Evolutionary conservation across 2,797 vertebrate genomes (phyloP).

Genomic region (Pantherophis vulpinus): DNA sequence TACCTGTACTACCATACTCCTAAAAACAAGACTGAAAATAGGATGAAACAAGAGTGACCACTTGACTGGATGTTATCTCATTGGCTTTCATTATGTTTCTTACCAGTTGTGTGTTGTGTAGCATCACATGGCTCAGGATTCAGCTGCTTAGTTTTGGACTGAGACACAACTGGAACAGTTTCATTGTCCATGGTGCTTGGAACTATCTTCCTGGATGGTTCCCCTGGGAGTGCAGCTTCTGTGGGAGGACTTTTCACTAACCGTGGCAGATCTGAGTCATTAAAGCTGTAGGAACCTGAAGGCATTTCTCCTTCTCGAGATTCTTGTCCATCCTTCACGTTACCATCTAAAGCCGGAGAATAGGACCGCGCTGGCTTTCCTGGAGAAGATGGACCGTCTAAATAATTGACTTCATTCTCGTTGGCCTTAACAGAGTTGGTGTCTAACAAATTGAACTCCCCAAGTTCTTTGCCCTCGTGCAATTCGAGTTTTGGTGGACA

Average conservation of each 20-base stretch:
- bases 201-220: conserved; percentile 35
- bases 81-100: conserved; percentile 48
- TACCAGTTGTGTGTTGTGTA: conserved; percentile 69
- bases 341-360: conserved; percentile 40
- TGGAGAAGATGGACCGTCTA: conserved; percentile 26
- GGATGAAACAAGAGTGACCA: neutral
- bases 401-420: conserved; percentile 4
- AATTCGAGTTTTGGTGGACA: conserved; percentile 51
- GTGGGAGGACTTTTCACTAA: conserved; percentile 21
- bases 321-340: conserved; percentile 3
- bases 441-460: conserved; percentile 75
- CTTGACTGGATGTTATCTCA: neutral
- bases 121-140: conserved; percentile 44
- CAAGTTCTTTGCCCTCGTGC: conserved; percentile 61
- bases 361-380: conserved; percentile 5
- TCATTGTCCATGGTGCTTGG: conserved; percentile 19
- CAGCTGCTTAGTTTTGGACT: conserved; percentile 47
- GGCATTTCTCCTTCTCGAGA: conserved; percentile 4
- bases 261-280: neutral
- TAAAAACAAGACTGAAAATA: neutral
- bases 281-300: conserved; percentile 22
- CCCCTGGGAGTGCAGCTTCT: conserved; percentile 40
- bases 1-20: neutral
- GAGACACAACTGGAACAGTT: conserved; percentile 16
- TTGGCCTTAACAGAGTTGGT: conserved; percentile 41